These are phyloP conservation scores for Branchipolynoe longqiensis DNA, from an alignment of 2,888 invertebrate species.

Conservation along the genomic window DNA sequence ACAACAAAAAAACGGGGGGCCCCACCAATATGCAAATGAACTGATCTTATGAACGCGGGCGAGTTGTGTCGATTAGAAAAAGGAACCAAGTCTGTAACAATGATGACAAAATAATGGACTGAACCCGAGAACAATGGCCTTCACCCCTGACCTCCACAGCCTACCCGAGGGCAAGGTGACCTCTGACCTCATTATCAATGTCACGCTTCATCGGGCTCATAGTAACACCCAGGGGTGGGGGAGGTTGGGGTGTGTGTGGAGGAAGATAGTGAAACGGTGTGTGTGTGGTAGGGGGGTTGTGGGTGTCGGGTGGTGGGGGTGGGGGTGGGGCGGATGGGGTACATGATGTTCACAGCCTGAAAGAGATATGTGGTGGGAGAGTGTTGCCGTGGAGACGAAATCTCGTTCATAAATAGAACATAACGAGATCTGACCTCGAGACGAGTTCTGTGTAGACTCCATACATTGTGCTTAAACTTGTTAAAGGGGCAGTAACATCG, in stretches of 20 bases:
- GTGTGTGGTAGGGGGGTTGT: not conserved
- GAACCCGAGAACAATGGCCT: conserved; percentile 51
- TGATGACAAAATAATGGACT: conserved; percentile 51
- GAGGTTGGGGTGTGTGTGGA: not conserved
- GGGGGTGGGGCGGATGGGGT: not conserved
- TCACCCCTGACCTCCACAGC: conserved; percentile 51
- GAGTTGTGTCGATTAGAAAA: conserved; percentile 39
- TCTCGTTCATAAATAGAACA: too few species aligned
- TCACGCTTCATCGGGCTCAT: conserved; percentile 42
- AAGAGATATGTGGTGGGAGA: too few species aligned
- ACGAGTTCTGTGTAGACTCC: too few species aligned
- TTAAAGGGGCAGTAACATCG: too few species aligned
- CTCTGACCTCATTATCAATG: conserved; percentile 56
- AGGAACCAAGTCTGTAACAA: conserved; percentile 46
- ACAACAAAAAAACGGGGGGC: too few species aligned
- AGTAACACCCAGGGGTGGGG: not conserved
- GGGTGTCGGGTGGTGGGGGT: not conserved
- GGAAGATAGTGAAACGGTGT: not conserved
- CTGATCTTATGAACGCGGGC: not conserved
- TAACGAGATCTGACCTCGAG: too few species aligned
- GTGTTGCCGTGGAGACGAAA: too few species aligned
- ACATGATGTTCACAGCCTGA: too few species aligned
- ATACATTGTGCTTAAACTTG: too few species aligned
- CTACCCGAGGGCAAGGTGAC: conserved; percentile 29
- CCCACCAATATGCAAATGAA: conserved; percentile 40